These are phyloP conservation scores for Steromphala cineraria DNA, from an alignment of 2,888 invertebrate species.

Conservation along the genomic window DNA sequence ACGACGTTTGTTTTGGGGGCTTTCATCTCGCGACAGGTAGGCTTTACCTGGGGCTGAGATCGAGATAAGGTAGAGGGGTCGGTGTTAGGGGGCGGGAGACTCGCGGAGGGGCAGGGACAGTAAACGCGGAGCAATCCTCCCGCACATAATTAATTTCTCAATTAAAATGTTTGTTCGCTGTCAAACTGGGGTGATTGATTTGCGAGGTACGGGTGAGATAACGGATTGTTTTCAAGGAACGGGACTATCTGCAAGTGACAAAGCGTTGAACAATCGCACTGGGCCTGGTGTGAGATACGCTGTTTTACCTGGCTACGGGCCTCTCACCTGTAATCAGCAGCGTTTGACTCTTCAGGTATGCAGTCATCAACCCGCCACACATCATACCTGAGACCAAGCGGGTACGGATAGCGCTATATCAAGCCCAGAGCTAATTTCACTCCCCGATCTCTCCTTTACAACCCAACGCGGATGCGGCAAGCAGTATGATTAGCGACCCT, in stretches of 20 bases:
- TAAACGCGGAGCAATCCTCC: not conserved
- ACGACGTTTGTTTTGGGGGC: constrained; percentile 4
- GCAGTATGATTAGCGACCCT: not conserved
- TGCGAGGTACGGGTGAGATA: not conserved
- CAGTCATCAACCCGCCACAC: too few relatives aligned
- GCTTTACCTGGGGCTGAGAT: not conserved
- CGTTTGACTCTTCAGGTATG: too few relatives aligned
- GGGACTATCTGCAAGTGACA: too few relatives aligned
- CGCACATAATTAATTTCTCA: constrained; percentile 2
- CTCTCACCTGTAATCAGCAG: too few relatives aligned
- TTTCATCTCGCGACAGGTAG: not conserved
- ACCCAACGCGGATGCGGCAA: not conserved
- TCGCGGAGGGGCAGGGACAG: not conserved
- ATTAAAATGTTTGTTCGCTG: not conserved
- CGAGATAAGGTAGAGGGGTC: not conserved
- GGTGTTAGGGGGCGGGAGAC: not conserved
- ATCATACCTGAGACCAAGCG: too few relatives aligned
- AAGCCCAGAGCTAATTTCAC: not conserved
- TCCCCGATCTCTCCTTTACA: not conserved
- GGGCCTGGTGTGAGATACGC: too few relatives aligned
- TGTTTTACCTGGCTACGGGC: too few relatives aligned
- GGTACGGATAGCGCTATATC: too few relatives aligned
- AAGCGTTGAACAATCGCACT: too few relatives aligned
- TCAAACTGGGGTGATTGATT: not conserved
- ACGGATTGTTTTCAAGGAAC: too few relatives aligned